Evolutionary conservation across 1,140 invertebrate species (phyloP).

Genomic region (Bombyx mandarina): DNA sequence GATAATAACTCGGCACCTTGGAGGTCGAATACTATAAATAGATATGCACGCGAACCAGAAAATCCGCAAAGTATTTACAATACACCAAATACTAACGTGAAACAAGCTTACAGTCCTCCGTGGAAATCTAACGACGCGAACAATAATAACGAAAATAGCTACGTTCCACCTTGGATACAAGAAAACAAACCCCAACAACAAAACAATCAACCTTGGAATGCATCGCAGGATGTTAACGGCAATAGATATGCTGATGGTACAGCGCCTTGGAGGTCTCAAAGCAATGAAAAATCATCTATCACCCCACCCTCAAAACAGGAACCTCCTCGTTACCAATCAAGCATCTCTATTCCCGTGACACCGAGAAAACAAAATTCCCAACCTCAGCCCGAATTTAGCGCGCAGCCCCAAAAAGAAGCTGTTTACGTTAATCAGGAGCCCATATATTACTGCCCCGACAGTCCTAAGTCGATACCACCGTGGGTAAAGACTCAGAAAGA

Average conservation of each 20-base stretch:
- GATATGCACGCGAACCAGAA: constrained; percentile 35
- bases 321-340: constrained; percentile 58
- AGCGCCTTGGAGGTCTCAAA: constrained; percentile 37
- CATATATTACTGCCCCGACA: constrained; percentile 56
- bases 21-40: constrained; percentile 55
- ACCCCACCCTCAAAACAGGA: constrained; percentile 30
- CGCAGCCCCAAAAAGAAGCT: constrained; percentile 43
- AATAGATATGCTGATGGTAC: constrained; percentile 35
- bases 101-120: constrained; percentile 39
- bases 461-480: constrained; percentile 57
- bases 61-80: constrained; percentile 31
- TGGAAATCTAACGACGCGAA: constrained; percentile 46
- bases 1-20: constrained; percentile 52
- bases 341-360: constrained; percentile 64
- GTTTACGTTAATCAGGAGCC: constrained; percentile 58
- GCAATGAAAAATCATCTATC: constrained; percentile 17
- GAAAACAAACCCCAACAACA: constrained; percentile 40
- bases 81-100: constrained; percentile 30
- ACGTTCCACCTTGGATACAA: constrained; percentile 41
- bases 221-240: constrained; percentile 40
- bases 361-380: constrained; percentile 48
- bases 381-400: constrained; percentile 39
- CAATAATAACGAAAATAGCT: constrained; percentile 37
- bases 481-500: constrained; percentile 66
- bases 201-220: constrained; percentile 41